Percentiles rank a stretch among this genome's conserved stretches.
Conservation (phyloP, 2,113 vertebrate genomes). For the Tonatia bakeri region DNA sequence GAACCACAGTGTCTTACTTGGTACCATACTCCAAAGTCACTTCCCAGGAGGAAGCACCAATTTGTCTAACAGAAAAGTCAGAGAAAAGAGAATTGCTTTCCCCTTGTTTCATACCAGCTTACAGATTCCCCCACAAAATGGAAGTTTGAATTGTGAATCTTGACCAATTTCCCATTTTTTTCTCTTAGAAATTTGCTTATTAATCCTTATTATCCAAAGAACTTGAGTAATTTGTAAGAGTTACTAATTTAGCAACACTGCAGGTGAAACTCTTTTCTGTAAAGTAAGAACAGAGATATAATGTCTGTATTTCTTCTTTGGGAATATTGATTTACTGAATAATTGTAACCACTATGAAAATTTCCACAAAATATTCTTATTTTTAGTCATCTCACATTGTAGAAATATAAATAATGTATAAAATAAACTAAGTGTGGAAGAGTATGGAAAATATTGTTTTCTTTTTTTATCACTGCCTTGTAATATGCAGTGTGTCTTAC, state of each 20-base stretch:
- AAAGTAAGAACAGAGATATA: background rate
- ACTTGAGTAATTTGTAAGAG: background rate
- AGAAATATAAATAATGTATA: background rate
- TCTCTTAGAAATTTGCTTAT: background rate
- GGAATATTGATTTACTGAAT: background rate
- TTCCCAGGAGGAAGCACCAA: background rate
- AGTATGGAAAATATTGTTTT: background rate
- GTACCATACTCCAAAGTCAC: background rate
- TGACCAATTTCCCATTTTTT: background rate
- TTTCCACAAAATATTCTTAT: background rate
- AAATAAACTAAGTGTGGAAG: fast-evolving
- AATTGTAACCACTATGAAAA: background rate
- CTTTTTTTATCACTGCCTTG: background rate
- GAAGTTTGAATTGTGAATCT: background rate
- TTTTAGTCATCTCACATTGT: background rate
- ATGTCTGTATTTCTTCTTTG: background rate
- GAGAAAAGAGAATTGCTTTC: background rate
- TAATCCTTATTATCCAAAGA: background rate
- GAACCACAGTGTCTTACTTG: background rate
- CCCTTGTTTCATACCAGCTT: background rate
- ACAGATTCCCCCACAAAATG: background rate
- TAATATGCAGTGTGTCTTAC: background rate
- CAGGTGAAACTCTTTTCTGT: background rate
- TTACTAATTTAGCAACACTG: background rate
- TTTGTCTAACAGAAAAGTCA: background rate